Conservation (phyloP, 2,113 vertebrate genomes). For the Oplegnathus fasciatus region DNA sequence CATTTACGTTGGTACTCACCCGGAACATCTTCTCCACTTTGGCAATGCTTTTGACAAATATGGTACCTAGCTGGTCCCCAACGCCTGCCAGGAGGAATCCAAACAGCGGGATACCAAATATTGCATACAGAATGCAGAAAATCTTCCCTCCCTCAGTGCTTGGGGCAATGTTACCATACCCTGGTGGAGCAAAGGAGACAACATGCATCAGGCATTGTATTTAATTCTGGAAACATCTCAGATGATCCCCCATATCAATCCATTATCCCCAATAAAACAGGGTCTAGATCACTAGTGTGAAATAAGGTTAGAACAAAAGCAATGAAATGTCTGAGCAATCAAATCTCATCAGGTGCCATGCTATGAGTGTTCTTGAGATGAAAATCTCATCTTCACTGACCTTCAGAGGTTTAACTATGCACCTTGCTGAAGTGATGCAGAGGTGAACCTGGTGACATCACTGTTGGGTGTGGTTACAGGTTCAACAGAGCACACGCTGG, state of each 20-base stretch:
- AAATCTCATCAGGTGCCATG: too few relatives aligned
- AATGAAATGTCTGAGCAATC: too few relatives aligned
- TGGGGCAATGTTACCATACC: constrained; percentile 96
- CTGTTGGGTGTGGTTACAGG: too few relatives aligned
- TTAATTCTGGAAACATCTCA: background rate
- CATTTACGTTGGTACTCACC: constrained; percentile 83
- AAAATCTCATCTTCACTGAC: too few relatives aligned
- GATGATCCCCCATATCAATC: background rate
- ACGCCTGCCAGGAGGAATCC: constrained; percentile 97
- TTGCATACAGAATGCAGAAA: constrained; percentile 97
- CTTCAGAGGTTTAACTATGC: too few relatives aligned
- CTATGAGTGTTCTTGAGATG: background rate
- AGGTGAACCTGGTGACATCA: too few relatives aligned
- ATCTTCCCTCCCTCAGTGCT: constrained; percentile 97
- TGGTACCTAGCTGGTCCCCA: constrained; percentile 97
- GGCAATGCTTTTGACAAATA: constrained; percentile 97
- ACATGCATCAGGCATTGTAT: background rate
- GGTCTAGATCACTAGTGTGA: background rate
- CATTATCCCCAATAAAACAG: background rate
- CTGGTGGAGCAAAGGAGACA: constrained; percentile 72
- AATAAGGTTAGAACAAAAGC: too few relatives aligned
- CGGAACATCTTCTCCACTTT: constrained; percentile 97
- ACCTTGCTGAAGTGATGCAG: too few relatives aligned
- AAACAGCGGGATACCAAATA: constrained; percentile 97
- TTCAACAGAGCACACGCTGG: too few relatives aligned